Evolutionary conservation across 2,888 invertebrate genomes (phyloP).

Genomic region (Folsomia candida): DNA sequence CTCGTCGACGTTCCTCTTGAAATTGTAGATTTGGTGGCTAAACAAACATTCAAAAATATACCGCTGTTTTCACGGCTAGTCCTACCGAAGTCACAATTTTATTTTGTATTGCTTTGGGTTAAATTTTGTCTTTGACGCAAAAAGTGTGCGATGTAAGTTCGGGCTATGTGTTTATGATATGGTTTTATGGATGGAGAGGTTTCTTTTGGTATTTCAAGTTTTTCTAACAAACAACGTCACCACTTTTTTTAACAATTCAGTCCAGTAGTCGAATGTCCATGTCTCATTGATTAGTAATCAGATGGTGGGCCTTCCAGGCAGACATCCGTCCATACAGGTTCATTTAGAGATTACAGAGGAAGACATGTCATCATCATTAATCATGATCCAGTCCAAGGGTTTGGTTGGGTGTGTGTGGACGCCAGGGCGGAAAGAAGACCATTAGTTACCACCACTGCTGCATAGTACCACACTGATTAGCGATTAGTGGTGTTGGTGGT

Average conservation of each 20-base stretch:
- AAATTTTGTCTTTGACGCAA: no score
- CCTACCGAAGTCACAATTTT: no score
- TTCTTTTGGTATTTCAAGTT: background rate
- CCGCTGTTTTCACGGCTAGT: no score
- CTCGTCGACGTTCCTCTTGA: no score
- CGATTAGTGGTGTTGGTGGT: background rate
- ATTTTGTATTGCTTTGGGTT: no score
- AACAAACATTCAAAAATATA: no score
- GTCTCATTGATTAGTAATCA: background rate
- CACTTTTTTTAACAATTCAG: background rate
- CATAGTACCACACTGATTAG: no score
- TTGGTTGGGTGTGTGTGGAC: background rate
- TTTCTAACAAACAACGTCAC: background rate
- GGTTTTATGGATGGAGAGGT: background rate
- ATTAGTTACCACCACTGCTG: background rate
- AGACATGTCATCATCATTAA: background rate
- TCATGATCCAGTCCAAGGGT: background rate
- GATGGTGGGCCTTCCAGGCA: background rate
- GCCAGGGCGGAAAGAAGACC: background rate
- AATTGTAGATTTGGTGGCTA: no score
- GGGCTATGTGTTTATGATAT: background rate
- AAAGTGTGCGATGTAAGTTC: no score
- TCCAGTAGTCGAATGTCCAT: background rate
- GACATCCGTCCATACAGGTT: background rate
- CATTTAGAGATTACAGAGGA: background rate